Evolutionary conservation across 2,797 vertebrate genomes (phyloP).

Genomic region (Pantherophis vulpinus): DNA sequence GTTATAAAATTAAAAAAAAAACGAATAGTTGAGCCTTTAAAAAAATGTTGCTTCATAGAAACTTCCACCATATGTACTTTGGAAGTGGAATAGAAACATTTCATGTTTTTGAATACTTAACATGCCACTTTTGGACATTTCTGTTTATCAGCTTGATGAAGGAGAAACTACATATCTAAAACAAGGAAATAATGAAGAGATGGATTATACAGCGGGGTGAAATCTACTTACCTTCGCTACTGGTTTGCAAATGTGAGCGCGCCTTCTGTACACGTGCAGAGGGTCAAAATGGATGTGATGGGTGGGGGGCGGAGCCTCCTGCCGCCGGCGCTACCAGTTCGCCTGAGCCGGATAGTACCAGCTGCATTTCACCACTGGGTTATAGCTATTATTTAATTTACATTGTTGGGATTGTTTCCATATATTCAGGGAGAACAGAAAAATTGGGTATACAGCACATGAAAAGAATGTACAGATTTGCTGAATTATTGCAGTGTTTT

Average conservation of each 20-base stretch:
- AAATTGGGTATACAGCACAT: not conserved
- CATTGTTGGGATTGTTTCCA: not conserved
- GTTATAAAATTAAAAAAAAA: not conserved
- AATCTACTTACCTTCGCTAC: too few relatives aligned
- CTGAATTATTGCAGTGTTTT: not conserved
- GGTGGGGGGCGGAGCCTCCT: too few relatives aligned
- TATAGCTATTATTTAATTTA: not conserved
- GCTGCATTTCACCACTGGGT: not conserved
- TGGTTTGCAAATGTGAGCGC: too few relatives aligned
- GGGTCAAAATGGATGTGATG: too few relatives aligned
- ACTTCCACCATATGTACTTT: not conserved
- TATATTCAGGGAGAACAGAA: not conserved
- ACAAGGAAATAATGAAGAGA: not conserved
- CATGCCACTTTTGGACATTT: not conserved
- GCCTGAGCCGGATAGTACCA: too few relatives aligned
- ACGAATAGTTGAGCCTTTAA: not conserved
- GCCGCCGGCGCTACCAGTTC: too few relatives aligned
- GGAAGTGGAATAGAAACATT: not conserved
- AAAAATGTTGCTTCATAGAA: not conserved
- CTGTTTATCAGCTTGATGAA: not conserved
- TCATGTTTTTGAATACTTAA: not conserved
- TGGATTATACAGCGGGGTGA: not conserved
- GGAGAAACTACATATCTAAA: not conserved
- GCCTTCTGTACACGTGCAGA: too few relatives aligned
- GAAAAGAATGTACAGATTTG: not conserved